phyloP scores from a whole-genome alignment of 2,888 invertebrate species.

The Zhengitettix transpicula region DNA sequence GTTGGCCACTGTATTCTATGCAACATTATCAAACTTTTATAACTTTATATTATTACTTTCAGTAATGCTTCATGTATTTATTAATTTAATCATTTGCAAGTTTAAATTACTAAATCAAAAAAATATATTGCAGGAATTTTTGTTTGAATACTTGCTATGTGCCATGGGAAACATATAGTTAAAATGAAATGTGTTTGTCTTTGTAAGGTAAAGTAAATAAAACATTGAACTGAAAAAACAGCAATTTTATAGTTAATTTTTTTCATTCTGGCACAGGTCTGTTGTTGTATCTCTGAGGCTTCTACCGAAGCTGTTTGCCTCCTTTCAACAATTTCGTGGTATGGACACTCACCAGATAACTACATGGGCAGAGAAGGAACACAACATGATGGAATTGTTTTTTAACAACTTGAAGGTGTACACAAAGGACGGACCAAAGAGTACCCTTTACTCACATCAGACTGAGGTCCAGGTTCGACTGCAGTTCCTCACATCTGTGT shows the following conservation, averaged over 20 bases:
- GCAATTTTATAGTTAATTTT: neutral
- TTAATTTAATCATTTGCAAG: no score
- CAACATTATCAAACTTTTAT: no score
- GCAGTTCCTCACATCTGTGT: slow-evolving; percentile 83
- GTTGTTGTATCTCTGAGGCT: slow-evolving; percentile 78
- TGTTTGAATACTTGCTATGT: no score
- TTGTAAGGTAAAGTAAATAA: no score
- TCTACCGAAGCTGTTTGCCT: slow-evolving; percentile 76
- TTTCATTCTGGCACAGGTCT: slow-evolving; percentile 36
- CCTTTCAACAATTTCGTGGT: slow-evolving; percentile 77
- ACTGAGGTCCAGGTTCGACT: slow-evolving; percentile 82
- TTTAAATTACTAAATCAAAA: no score
- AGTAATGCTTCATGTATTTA: no score
- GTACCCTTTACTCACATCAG: slow-evolving; percentile 48
- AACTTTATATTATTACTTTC: no score
- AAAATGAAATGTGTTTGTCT: no score
- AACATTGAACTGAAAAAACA: neutral
- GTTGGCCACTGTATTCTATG: no score
- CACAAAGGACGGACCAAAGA: slow-evolving; percentile 27
- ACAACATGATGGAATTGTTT: slow-evolving; percentile 85
- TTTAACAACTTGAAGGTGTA: slow-evolving; percentile 74
- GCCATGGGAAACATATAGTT: no score
- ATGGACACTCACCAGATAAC: slow-evolving; percentile 75
- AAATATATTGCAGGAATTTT: no score
- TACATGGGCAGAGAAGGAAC: slow-evolving; percentile 84